phyloP scores from a whole-genome alignment of 64 coral and sea anemone species.

The Montipora cactus region DNA sequence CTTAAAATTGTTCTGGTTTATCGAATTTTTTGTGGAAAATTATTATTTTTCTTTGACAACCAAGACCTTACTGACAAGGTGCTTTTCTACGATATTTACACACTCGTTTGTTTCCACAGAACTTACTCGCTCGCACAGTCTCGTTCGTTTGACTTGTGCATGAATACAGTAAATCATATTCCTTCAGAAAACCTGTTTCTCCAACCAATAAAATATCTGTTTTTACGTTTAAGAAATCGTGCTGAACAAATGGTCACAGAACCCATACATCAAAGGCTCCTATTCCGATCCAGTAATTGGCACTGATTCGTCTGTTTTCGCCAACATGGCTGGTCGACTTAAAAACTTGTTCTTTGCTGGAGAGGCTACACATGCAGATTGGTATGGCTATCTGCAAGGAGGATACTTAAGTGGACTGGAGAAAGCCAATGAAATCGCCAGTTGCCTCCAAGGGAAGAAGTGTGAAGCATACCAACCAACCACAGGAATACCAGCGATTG shows the following conservation, averaged over 20 bases:
- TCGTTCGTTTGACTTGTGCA: too few species aligned
- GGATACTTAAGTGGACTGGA: constrained; percentile 9
- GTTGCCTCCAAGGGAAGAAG: not conserved
- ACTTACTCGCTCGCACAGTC: not conserved
- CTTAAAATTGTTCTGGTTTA: too few species aligned
- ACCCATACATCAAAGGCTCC: constrained; percentile 7
- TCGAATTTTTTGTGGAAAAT: too few species aligned
- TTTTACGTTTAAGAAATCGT: not conserved
- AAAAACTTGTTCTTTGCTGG: not conserved
- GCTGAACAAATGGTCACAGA: constrained; percentile 31
- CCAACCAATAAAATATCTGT: not conserved
- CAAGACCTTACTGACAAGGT: too few species aligned
- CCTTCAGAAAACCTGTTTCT: too few species aligned
- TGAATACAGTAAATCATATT: too few species aligned
- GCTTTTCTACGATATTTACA: too few species aligned
- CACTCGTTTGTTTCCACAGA: too few species aligned
- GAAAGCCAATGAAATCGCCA: constrained; percentile 10
- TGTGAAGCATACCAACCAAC: not conserved
- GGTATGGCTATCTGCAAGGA: constrained; percentile 61
- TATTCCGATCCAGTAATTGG: constrained; percentile 18
- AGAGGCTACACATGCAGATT: constrained; percentile 6
- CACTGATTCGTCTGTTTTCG: not conserved
- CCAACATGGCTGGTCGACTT: not conserved
- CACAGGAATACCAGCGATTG: not conserved
- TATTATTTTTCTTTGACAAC: too few species aligned